Base-by-base conservation (phyloP, 1,140 invertebrate species). In the Leptoteleia sp. region DNA sequence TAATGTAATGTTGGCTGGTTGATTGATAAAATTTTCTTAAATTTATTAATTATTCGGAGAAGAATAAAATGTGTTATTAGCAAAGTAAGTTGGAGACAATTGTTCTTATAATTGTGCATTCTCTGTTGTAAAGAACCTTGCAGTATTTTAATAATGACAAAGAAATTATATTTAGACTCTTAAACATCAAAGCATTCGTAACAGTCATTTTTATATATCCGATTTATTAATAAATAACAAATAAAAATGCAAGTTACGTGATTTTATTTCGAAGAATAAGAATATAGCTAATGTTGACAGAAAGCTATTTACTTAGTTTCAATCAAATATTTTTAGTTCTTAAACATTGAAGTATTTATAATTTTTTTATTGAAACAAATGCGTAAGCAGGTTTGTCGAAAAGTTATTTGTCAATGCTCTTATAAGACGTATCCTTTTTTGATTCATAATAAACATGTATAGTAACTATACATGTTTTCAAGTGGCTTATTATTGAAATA, bases 211-310 rank as follows among this genome's bases (percentile, higher is more conserved):
- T 62, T 61, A 50, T 16, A 47, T 45, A 47, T 38, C n/a, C n/a
- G 29, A 47, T 55, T 72, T 55, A 72, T 62, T 61, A 62, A 62
- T 62, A 62, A 45, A 62, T 47, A 55, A 72, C 35, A 37, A 45
- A 62, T 62, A 62, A 55, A 72, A 54, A 27, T 48, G 16, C 35
- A 35, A 11, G 33, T 52, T 54, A 22, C 43, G 42, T 19, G 52
- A 40, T 54, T 57, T 67, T 45, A 47, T 13, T 71, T 35, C 13
- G 35, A 33, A 42, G 16, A 7, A 22, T 59, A 43, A 42, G 52
- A 59, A 47, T 40, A 52, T 35, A 55, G 40, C 55, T 55, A 35
- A 55, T 29, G 8, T 5, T 35, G 25, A 35, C 15, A 27, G 40
- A 37, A 27, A 31, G 17, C 4, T 38, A 37, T 64, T 38, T 40